These are phyloP conservation scores for Theretra japonica DNA, from an alignment of 2,888 invertebrate species.

Conservation along the genomic window DNA sequence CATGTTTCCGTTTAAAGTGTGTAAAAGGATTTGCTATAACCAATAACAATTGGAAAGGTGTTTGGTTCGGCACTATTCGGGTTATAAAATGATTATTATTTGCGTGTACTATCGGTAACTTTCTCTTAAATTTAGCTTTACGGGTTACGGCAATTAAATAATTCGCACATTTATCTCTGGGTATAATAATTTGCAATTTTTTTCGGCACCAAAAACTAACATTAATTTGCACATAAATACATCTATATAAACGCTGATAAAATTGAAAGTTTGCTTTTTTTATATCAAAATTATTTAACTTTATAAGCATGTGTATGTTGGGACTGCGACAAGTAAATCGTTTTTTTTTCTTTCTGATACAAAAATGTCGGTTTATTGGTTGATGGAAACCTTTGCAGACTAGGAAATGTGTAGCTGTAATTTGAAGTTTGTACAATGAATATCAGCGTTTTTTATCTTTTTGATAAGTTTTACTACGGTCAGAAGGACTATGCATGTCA, in stretches of 20 bases:
- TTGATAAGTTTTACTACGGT: too few species aligned
- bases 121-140: neutral
- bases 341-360: too few species aligned
- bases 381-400: too few species aligned
- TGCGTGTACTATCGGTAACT: conserved; percentile 5
- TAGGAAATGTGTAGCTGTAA: too few species aligned
- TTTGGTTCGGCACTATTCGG: neutral
- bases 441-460: too few species aligned
- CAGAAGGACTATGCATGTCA: too few species aligned
- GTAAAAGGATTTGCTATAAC: neutral
- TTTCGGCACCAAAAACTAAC: conserved; percentile 16
- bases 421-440: too few species aligned
- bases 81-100: neutral
- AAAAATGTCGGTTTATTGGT: too few species aligned
- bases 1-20: neutral
- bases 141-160: conserved; percentile 11
- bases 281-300: too few species aligned
- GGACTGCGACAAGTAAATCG: too few species aligned
- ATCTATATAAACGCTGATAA: neutral
- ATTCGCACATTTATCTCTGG: neutral
- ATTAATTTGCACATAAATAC: neutral
- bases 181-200: conserved; percentile 17
- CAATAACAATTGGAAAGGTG: neutral
- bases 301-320: too few species aligned
- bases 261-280: too few species aligned